Conservation (phyloP, 1,140 invertebrate species). For the Lethocerus indicus region DNA sequence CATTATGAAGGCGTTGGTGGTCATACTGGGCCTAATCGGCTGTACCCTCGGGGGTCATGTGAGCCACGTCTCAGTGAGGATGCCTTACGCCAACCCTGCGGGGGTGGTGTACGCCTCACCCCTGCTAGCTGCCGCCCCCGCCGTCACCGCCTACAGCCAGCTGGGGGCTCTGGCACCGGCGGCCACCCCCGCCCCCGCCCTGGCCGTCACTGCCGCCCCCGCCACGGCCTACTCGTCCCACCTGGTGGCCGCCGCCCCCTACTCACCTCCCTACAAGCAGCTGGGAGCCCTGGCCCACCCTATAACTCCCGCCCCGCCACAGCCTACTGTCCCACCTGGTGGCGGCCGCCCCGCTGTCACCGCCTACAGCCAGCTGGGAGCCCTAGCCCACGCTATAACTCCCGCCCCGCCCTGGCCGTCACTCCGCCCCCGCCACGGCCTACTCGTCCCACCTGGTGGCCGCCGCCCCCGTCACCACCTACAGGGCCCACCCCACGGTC, state of each 20-base stretch:
- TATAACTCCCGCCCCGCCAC: no score
- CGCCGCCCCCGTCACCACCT: slow-evolving; percentile 31
- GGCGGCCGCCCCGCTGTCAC: no score
- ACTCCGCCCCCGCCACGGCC: slow-evolving; percentile 20
- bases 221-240: slow-evolving; percentile 25
- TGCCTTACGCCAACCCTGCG: slow-evolving; percentile 30
- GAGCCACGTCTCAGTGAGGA: slow-evolving; percentile 23
- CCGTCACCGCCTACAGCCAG: no score
- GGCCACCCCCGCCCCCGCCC: slow-evolving; percentile 14
- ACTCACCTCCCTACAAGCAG: no score
- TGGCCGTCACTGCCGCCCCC: slow-evolving; percentile 22
- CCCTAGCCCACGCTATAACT: slow-evolving; percentile 14
- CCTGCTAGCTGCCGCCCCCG: no score
- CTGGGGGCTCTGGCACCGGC: slow-evolving; percentile 16
- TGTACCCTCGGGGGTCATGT: slow-evolving; percentile 1
- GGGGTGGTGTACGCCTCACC: slow-evolving; percentile 29
- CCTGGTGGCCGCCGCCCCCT: slow-evolving; percentile 30
- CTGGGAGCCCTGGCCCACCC: no score
- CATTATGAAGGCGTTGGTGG: no score
- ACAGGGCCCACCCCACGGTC: slow-evolving; percentile 30
- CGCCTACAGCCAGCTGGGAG: no score
- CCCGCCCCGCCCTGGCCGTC: slow-evolving; percentile 19
- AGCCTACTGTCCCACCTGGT: no score
- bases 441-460: slow-evolving; percentile 29
- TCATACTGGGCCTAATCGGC: no score